Percentiles rank a stretch among this genome's conserved stretches.
phyloP scores from a whole-genome alignment of 2,113 vertebrate genomes.

The Dendrocopos noguchii region DNA sequence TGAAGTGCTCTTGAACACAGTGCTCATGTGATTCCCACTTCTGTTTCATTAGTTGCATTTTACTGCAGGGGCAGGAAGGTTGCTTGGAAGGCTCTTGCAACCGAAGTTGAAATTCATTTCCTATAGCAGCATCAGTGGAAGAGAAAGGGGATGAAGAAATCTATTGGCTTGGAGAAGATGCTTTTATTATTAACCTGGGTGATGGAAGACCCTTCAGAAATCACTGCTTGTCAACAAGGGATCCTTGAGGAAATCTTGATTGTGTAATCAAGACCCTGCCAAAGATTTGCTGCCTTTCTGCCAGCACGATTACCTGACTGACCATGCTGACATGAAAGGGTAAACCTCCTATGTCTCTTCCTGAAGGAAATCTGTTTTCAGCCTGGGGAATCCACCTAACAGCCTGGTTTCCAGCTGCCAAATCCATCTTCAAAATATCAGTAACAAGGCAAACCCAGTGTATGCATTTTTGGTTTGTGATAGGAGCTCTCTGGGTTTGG shows the following conservation, averaged over 20 bases:
- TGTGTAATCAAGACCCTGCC: neutral
- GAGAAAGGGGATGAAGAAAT: neutral
- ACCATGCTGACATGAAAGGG: neutral
- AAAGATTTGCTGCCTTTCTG: neutral
- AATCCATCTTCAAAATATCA: neutral
- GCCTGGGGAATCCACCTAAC: neutral
- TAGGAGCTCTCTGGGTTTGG: neutral
- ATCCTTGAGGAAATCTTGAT: neutral
- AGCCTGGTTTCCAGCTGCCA: neutral
- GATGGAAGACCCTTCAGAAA: neutral
- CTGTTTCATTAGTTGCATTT: neutral
- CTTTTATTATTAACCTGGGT: neutral
- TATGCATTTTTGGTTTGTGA: neutral
- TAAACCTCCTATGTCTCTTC: neutral
- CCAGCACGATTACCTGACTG: neutral
- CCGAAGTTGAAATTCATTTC: neutral
- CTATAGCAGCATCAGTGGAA: neutral
- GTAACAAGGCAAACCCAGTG: neutral
- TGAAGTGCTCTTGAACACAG: neutral
- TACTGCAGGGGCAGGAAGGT: neutral
- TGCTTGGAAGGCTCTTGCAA: neutral
- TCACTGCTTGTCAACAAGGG: neutral
- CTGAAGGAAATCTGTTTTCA: neutral
- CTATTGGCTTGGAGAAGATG: accelerated
- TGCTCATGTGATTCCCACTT: neutral